Base-by-base conservation (phyloP, 2,888 invertebrate species). In the Patella pellucida region DNA sequence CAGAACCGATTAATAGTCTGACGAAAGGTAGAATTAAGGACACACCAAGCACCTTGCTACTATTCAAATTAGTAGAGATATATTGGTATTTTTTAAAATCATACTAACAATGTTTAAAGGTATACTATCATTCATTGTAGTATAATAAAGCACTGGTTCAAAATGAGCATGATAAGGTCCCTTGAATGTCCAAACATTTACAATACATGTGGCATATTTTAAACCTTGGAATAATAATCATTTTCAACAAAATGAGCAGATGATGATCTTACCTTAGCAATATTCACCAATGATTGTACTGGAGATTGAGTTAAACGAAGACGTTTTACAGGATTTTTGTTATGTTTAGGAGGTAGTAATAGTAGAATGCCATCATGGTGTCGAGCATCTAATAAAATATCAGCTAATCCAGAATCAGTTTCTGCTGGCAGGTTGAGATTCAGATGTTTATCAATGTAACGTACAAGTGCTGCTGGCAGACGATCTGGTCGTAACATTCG, bases 401-500 rank as follows among this genome's bases (percentile, higher is more conserved):
- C 86, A 1, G 82, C 78, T n/a, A 87, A 79, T 72, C 78, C 82
- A 72, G 85, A 85, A 15, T 82, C 84, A 14, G 82, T 77, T 74
- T 86, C 84, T 56, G 82, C 83, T 51, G 86, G 85, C 56, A 85
- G 79, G 75, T 85, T 84, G 16, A 86, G 77, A 19, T 82, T 82
- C 11, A 89, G 85, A 76, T 87, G 85, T 52, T 84, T 82, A 75
- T 85, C 84, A 68, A 89, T 86, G 79, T 90, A 90, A 54, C 79
- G 80, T 7, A 84, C 75, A 72, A 90, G 83, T 19, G 90, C 89
- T 19, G 81, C 76, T 9, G 86, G 89, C n/a, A 90, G 83, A 56
- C 90, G 85, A 79, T 90, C 90, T 12, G 89, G 89, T n/a, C 90
- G 82, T 52, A 90, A 80, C 85, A 90, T 88, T 19, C 90, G 84